Conservation (phyloP, 1,140 invertebrate species). For the Drosophila nannoptera region DNA sequence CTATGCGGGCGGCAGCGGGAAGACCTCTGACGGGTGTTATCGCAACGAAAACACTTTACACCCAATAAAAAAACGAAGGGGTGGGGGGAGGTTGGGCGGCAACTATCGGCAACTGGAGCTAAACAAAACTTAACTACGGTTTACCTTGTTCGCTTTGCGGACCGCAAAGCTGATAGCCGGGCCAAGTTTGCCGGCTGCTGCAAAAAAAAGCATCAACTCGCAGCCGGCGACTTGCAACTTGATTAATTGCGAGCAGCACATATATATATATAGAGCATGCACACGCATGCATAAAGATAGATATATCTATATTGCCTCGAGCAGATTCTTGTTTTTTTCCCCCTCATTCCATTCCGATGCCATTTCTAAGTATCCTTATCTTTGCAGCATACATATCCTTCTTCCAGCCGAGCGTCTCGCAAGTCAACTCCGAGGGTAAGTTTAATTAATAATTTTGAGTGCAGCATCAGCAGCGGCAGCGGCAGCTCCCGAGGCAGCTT, state of each 20-base stretch:
- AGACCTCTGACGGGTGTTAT: constrained; percentile 33
- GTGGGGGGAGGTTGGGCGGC: too few relatives aligned
- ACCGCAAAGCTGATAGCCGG: constrained; percentile 57
- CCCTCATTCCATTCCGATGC: not conserved
- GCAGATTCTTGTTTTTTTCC: constrained; percentile 27
- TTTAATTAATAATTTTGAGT: constrained; percentile 77
- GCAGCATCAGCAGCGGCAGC: constrained; percentile 27
- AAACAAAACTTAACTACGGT: constrained; percentile 45
- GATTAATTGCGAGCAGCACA: constrained; percentile 40
- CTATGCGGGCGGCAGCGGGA: constrained; percentile 16
- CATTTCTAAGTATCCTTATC: constrained; percentile 25
- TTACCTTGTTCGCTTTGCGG: constrained; percentile 52
- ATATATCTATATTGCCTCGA: constrained; percentile 29
- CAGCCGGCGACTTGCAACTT: constrained; percentile 29
- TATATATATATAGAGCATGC: constrained; percentile 3
- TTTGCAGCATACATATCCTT: constrained; percentile 65
- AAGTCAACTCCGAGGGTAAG: constrained; percentile 77
- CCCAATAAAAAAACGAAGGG: constrained; percentile 46
- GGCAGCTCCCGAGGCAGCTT: constrained; percentile 18
- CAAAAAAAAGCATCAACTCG: constrained; percentile 12
- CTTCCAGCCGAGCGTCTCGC: constrained; percentile 56
- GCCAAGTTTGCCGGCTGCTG: constrained; percentile 12
- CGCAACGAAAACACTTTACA: constrained; percentile 65
- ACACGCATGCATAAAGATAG: not conserved
- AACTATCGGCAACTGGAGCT: constrained; percentile 11